Evolutionary conservation across 2,888 invertebrate species (phyloP).

Genomic region (Pandemis corylana): DNA sequence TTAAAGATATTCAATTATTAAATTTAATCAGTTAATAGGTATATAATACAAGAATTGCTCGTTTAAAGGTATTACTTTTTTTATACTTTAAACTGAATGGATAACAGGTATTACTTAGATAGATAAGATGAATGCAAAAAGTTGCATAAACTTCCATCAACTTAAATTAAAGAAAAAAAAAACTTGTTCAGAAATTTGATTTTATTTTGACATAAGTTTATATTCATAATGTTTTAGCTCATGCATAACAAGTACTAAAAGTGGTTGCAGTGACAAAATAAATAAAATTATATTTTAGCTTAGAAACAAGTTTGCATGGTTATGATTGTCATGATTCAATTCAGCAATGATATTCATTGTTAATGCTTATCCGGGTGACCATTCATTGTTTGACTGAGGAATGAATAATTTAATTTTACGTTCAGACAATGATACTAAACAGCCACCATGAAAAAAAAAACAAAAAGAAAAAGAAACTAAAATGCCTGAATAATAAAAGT

Average conservation of each 20-base stretch:
- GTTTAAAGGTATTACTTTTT: no score
- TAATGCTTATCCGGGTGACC: background rate
- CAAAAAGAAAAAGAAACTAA: no score
- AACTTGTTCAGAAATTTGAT: slow-evolving; percentile 28
- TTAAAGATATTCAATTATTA: no score
- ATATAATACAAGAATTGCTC: no score
- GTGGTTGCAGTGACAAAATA: slow-evolving; percentile 9
- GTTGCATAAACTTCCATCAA: background rate
- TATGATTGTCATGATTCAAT: background rate
- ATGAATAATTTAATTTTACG: no score
- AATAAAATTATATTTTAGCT: background rate
- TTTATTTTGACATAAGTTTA: slow-evolving; percentile 30
- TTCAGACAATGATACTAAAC: no score
- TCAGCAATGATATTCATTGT: background rate
- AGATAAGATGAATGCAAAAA: no score
- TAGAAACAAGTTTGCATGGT: background rate
- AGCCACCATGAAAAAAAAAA: no score
- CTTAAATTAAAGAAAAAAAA: slow-evolving; percentile 2
- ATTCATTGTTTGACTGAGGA: background rate
- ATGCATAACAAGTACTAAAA: slow-evolving; percentile 54
- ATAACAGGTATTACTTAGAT: no score
- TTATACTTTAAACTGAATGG: no score
- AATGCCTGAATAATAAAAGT: no score
- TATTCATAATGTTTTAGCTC: slow-evolving; percentile 25
- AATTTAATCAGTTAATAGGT: no score